These are phyloP conservation scores for Mellivora capensis DNA, from an alignment of 2,113 vertebrate genomes.

Conservation along the genomic window DNA sequence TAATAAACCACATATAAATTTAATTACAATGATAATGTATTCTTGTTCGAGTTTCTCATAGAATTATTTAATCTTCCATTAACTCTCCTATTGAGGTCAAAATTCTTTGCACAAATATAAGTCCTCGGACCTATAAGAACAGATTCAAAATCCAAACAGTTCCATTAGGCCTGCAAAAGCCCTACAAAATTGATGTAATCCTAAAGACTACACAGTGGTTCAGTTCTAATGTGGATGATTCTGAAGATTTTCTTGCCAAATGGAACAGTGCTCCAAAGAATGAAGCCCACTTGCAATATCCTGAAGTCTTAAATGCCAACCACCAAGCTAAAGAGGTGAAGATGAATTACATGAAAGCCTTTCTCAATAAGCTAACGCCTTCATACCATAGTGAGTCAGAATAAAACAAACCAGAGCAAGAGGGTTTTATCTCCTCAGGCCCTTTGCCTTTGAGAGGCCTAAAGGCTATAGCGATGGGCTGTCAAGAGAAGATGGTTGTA, in stretches of 20 bases:
- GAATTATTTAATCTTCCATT: constrained; percentile 10
- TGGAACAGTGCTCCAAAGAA: not conserved
- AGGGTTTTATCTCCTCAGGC: not conserved
- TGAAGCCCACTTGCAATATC: not conserved
- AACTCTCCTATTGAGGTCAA: not conserved
- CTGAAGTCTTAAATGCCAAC: not conserved
- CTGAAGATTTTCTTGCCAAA: not conserved
- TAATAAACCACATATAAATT: not conserved
- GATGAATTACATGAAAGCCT: not conserved
- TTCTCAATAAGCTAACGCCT: not conserved
- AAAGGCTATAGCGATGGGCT: not conserved
- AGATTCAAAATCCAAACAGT: not conserved
- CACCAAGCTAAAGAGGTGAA: not conserved
- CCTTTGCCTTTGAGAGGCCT: not conserved
- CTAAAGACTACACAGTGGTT: not conserved
- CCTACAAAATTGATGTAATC: not conserved
- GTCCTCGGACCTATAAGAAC: not conserved
- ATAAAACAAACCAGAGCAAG: not conserved
- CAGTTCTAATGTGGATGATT: not conserved
- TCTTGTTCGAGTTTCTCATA: not conserved
- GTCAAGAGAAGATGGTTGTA: not conserved
- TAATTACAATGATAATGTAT: not conserved
- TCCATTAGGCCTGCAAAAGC: not conserved
- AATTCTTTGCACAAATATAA: not conserved
- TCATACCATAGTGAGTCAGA: rapidly evolving